phyloP scores from a whole-genome alignment of 1,140 invertebrate species.

The Drosophila bocki region DNA sequence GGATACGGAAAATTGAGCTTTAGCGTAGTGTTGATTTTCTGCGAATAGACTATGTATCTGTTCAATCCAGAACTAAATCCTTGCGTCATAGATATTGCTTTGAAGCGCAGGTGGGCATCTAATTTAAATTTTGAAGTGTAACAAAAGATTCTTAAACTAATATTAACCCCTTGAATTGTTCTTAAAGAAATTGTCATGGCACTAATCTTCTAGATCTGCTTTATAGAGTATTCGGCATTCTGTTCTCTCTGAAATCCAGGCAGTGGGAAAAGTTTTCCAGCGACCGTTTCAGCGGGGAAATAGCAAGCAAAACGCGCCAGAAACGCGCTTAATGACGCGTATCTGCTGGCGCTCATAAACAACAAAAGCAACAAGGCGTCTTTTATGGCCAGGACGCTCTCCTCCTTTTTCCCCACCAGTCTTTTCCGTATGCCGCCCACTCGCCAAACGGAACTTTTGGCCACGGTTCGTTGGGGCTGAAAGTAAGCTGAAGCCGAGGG shows the following conservation, averaged over 20 bases:
- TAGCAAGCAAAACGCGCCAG: conserved; percentile 50
- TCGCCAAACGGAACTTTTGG: conserved; percentile 55
- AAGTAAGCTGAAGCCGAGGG: conserved; percentile 58
- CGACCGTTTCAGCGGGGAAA: conserved; percentile 19
- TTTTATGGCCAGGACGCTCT: conserved; percentile 58
- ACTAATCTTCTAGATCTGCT: background rate
- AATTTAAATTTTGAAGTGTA: background rate
- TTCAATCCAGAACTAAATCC: background rate
- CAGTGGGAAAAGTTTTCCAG: conserved; percentile 25
- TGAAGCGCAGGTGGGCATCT: background rate
- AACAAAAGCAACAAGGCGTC: conserved; percentile 79
- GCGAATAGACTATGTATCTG: background rate
- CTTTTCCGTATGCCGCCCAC: conserved; percentile 3
- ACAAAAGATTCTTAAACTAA: background rate
- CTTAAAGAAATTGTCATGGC: background rate
- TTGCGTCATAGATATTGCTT: background rate
- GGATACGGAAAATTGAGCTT: conserved; percentile 18
- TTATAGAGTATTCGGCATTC: conserved; percentile 12
- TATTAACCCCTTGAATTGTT: too few species aligned
- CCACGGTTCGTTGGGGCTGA: conserved; percentile 65
- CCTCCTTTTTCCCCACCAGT: background rate
- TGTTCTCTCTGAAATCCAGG: background rate
- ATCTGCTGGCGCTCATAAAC: conserved; percentile 72
- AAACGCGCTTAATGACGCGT: conserved; percentile 75
- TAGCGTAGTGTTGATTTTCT: conserved; percentile 4